Evolutionary conservation across 1,140 invertebrate genomes (phyloP).

Genomic region (Temnothorax nylanderi): DNA sequence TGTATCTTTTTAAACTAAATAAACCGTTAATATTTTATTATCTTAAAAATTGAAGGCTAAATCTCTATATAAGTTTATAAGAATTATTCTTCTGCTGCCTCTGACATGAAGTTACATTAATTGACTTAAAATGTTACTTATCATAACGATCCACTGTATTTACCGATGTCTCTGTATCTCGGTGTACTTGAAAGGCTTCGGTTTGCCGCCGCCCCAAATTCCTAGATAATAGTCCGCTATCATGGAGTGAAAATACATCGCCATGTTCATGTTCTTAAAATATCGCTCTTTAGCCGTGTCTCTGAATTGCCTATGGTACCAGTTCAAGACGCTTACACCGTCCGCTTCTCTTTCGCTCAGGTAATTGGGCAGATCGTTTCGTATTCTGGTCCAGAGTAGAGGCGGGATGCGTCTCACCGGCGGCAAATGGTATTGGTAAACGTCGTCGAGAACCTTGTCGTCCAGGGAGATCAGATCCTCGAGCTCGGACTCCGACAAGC

Average conservation of each 20-base stretch:
- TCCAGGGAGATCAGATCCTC: constrained; percentile 98
- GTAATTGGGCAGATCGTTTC: constrained; percentile 98
- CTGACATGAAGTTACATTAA: neutral
- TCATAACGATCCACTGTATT: constrained; percentile 53
- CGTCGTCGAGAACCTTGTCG: constrained; percentile 97
- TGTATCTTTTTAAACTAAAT: neutral
- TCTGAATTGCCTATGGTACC: constrained; percentile 98
- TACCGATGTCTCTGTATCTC: constrained; percentile 96
- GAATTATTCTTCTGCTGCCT: neutral
- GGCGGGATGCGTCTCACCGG: constrained; percentile 98
- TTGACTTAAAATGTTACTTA: constrained; percentile 26
- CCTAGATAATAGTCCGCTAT: constrained; percentile 99
- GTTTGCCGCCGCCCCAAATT: constrained; percentile 97
- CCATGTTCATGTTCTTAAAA: constrained; percentile 98
- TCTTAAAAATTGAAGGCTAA: neutral
- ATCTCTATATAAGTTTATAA: neutral
- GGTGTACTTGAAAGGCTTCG: constrained; percentile 98
- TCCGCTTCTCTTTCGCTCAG: constrained; percentile 98
- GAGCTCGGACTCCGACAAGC: constrained; percentile 96
- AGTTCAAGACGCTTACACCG: constrained; percentile 98
- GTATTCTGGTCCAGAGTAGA: constrained; percentile 97
- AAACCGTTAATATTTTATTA: neutral
- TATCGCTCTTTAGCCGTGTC: constrained; percentile 97
- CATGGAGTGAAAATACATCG: constrained; percentile 98
- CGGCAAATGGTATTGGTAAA: constrained; percentile 99